phyloP scores from a whole-genome alignment of 2,888 invertebrate species.

The Apotomis turbidana region DNA sequence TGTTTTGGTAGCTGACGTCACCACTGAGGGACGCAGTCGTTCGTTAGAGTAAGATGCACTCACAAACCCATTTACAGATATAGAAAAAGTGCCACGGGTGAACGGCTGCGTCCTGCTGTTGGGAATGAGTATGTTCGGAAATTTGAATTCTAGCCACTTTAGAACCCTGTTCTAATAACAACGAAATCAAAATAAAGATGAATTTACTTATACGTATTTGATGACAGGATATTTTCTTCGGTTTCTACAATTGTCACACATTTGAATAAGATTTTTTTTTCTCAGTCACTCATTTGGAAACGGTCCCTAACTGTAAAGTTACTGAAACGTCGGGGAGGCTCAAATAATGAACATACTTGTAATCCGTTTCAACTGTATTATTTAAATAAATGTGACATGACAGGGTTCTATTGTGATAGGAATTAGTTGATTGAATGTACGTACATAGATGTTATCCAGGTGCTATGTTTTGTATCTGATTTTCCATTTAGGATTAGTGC shows the following conservation, averaged over 20 bases:
- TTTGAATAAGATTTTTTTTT: too few relatives aligned
- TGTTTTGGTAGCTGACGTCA: conserved; percentile 40
- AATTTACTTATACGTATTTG: neutral
- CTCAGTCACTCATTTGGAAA: too few relatives aligned
- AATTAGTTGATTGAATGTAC: neutral
- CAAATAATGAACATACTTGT: too few relatives aligned
- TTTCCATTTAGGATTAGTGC: conserved; percentile 37
- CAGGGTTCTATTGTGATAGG: neutral
- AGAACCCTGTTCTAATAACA: neutral
- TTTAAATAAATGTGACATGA: neutral
- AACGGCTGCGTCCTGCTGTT: neutral
- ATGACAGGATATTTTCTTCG: too few relatives aligned
- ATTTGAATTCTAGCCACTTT: neutral
- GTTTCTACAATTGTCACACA: too few relatives aligned
- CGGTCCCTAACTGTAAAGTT: too few relatives aligned
- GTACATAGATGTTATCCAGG: conserved; percentile 28
- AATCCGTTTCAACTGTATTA: too few relatives aligned
- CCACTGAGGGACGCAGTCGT: conserved; percentile 8
- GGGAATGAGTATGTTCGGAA: neutral
- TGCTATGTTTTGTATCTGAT: conserved; percentile 39
- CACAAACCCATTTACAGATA: neutral
- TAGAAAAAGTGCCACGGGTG: neutral
- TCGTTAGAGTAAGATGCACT: neutral
- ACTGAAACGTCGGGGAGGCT: too few relatives aligned
- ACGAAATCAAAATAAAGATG: neutral